A percentile compares a stretch with the other conserved stretches of the same genome.
Evolutionary conservation across 2,888 invertebrate genomes (phyloP).

Genomic region (Rhamphomyia laevipes): DNA sequence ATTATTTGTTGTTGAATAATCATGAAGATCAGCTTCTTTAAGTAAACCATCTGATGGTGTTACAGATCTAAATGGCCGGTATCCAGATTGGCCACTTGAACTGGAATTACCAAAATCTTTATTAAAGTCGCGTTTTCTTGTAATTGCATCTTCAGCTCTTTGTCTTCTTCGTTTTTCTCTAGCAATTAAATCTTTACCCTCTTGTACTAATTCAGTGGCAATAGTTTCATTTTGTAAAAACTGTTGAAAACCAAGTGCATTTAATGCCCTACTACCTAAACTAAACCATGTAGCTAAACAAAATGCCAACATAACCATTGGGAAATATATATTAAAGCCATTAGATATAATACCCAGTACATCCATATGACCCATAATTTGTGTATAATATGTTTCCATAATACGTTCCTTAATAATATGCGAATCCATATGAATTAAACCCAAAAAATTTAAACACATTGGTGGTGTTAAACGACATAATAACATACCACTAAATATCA

Average conservation of each 20-base stretch:
- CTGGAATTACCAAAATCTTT: slow-evolving; percentile 24
- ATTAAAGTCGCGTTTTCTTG: slow-evolving; percentile 43
- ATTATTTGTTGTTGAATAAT: slow-evolving; percentile 50
- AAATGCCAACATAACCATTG: slow-evolving; percentile 87
- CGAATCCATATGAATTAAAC: slow-evolving; percentile 96
- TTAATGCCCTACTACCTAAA: slow-evolving; percentile 79
- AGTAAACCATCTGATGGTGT: slow-evolving; percentile 50
- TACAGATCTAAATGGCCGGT: slow-evolving; percentile 15
- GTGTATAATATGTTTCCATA: slow-evolving; percentile 88
- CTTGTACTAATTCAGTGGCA: slow-evolving; percentile 85
- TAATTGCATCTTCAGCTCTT: slow-evolving; percentile 66
- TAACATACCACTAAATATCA: slow-evolving; percentile 72
- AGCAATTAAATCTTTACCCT: slow-evolving; percentile 83
- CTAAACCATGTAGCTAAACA: slow-evolving; percentile 91
- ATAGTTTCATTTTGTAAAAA: slow-evolving; percentile 91
- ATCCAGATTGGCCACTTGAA: background rate
- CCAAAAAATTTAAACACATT: slow-evolving; percentile 95
- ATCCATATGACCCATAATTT: slow-evolving; percentile 99
- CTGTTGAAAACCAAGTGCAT: slow-evolving; percentile 91
- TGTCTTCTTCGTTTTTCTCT: slow-evolving; percentile 75
- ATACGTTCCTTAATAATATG: slow-evolving; percentile 72
- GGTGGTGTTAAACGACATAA: slow-evolving; percentile 94
- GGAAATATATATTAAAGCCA: slow-evolving; percentile 98
- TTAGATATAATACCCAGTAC: slow-evolving; percentile 92
- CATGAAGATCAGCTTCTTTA: slow-evolving; percentile 59